Conservation (phyloP, 92 coral and sea anemone species). For the Heliopora coerulea region DNA sequence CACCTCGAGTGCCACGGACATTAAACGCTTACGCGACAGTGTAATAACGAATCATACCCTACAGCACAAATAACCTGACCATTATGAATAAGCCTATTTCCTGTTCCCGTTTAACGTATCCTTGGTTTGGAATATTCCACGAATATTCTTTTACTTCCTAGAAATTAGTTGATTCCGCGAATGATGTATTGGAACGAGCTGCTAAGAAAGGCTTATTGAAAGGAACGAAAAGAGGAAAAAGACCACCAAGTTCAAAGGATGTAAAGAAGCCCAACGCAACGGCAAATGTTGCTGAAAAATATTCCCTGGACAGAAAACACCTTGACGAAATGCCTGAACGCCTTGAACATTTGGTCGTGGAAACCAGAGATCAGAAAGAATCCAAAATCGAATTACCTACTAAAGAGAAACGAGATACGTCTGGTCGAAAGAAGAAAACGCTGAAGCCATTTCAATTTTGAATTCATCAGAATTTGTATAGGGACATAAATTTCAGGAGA, state of each 20-base stretch:
- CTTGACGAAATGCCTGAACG: constrained; percentile 22
- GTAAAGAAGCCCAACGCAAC: not conserved
- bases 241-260: not conserved
- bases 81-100: no score
- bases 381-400: not conserved
- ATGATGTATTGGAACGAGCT: constrained; percentile 92
- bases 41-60: no score
- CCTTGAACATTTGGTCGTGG: constrained; percentile 1
- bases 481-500: no score
- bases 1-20: no score
- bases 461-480: no score
- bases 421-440: constrained; percentile 3
- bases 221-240: constrained; percentile 58
- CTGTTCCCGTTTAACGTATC: no score
- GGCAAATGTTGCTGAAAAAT: not conserved
- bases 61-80: no score
- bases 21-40: no score
- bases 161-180: constrained; percentile 86
- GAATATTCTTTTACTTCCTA: constrained; percentile 10
- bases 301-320: not conserved
- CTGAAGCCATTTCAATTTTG: constrained; percentile 24
- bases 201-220: constrained; percentile 96
- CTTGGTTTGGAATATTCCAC: not conserved
- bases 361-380: constrained; percentile 1
- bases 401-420: constrained; percentile 14